Conservation (phyloP, 2,888 invertebrate genomes). For the Danaus chrysippus region DNA sequence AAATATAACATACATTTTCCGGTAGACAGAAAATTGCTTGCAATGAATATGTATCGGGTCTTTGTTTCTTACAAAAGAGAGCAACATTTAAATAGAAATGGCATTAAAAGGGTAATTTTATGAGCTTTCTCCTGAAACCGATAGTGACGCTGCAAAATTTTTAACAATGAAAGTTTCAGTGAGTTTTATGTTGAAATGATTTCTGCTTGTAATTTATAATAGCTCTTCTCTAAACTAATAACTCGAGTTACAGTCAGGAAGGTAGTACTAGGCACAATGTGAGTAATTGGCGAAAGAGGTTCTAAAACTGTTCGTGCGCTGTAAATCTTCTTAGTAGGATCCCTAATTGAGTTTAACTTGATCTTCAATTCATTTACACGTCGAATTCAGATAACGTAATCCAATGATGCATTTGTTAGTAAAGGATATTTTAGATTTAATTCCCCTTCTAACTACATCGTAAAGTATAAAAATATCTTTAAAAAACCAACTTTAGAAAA, state of each 20-base stretch:
- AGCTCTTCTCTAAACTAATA: slow-evolving; percentile 23
- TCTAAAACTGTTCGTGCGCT: slow-evolving; percentile 45
- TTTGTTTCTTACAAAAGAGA: slow-evolving; percentile 8
- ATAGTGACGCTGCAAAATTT: slow-evolving; percentile 10
- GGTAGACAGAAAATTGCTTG: slow-evolving; percentile 30
- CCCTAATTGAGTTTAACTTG: slow-evolving; percentile 41
- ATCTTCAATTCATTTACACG: slow-evolving; percentile 46
- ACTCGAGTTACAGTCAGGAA: slow-evolving; percentile 34
- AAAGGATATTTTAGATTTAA: no score
- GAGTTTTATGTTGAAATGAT: slow-evolving; percentile 20
- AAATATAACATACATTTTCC: slow-evolving; percentile 28
- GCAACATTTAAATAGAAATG: slow-evolving; percentile 12
- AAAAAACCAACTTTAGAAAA: no score
- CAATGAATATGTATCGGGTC: slow-evolving; percentile 7
- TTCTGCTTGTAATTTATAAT: slow-evolving; percentile 18
- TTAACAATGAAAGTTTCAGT: slow-evolving; percentile 8
- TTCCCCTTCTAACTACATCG: no score
- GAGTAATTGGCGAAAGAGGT: slow-evolving; percentile 52
- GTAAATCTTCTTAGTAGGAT: slow-evolving; percentile 48
- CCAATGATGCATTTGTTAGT: neutral
- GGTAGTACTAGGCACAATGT: slow-evolving; percentile 31
- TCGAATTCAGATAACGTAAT: slow-evolving; percentile 26
- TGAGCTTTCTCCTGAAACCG: slow-evolving; percentile 8
- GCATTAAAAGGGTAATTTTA: slow-evolving; percentile 1
- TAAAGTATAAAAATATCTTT: neutral